Evolutionary conservation across 2,797 vertebrate genomes (phyloP), one percentile per base, ranked within the genome.

Genomic region (Neomorphus geoffroyi): DNA sequence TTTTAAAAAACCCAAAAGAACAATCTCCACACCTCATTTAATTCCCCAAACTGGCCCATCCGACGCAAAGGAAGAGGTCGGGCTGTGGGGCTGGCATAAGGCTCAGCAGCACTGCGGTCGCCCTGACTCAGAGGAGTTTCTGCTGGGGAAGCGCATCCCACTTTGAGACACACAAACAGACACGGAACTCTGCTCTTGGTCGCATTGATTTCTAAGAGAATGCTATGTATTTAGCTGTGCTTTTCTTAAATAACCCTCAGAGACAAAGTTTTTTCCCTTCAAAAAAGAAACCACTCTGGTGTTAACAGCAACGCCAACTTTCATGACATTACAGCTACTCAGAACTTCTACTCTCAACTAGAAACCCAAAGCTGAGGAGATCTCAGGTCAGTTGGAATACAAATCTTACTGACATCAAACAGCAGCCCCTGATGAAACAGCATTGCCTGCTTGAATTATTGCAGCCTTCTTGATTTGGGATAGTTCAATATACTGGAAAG

Each of bases 401-500:
- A 75, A 90, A 70, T 89, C 67, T 73, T 77, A 71, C 67, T 93
- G 91, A 96, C 57, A 79, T 80, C 92, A 74, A 93, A 77, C 67
- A 91, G 82, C 54, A 92, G 77, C 24, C 51, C 54, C 70, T 67
- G 73, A 92, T 22, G 41, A 77, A 61, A 84, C 43, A 88, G 77
- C 23, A 53, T 13, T 71, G 86, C 60, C 78, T 93, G 67, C 53
- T 82, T 92, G 80, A 94, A 92, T 92, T 86, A 92, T 73, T 91
- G 82, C 82, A 94, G 66, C 62, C 71, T 95, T 64, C 73, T 90
- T 94, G 86, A 95, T 67, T 90, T 85, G 66, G 61, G 84, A 61
- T 79, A 90, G 87, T 88, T 95, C 95, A 92, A 74, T 74, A 95
- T 18, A 86, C 86, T 83, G 61, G 35, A 86, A 94, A 95, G 66